These are phyloP conservation scores for Coelopa pilipes DNA, from an alignment of 2,888 invertebrate genomes.

Conservation along the genomic window DNA sequence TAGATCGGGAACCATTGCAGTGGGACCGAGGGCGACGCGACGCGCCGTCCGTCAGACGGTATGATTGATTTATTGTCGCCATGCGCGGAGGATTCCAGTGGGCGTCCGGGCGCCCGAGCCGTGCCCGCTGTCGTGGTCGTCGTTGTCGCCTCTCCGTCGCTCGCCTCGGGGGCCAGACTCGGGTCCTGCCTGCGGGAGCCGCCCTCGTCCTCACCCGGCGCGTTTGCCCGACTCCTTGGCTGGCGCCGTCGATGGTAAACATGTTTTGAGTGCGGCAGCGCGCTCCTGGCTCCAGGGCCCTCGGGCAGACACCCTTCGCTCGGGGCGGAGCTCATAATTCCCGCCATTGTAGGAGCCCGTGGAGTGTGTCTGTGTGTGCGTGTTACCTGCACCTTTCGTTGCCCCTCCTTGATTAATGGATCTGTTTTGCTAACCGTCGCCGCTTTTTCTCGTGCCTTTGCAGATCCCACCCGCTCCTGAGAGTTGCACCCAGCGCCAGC, in stretches of 20 bases:
- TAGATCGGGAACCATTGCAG: conserved; percentile 15
- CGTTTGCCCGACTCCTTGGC: neutral
- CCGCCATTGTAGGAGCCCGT: conserved; percentile 55
- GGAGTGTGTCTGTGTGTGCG: conserved; percentile 6
- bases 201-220: neutral
- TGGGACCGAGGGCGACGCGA: conserved; percentile 12
- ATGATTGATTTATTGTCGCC: conserved; percentile 58
- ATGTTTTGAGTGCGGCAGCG: too few relatives aligned
- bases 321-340: conserved; percentile 55
- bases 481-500: neutral
- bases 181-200: too few relatives aligned
- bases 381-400: conserved; percentile 37
- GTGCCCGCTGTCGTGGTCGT: neutral
- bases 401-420: conserved; percentile 54
- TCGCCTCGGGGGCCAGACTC: too few relatives aligned
- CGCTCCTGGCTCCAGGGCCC: too few relatives aligned
- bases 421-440: conserved; percentile 41
- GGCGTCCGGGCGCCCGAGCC: too few relatives aligned
- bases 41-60: conserved; percentile 41
- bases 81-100: too few relatives aligned
- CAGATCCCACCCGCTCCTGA: conserved; percentile 19
- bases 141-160: too few relatives aligned
- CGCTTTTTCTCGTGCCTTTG: conserved; percentile 19
- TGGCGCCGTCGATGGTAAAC: too few relatives aligned
- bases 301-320: conserved; percentile 3